phyloP scores from a whole-genome alignment of 2,113 vertebrate species.

The Sinocyclocheilus grahami region DNA sequence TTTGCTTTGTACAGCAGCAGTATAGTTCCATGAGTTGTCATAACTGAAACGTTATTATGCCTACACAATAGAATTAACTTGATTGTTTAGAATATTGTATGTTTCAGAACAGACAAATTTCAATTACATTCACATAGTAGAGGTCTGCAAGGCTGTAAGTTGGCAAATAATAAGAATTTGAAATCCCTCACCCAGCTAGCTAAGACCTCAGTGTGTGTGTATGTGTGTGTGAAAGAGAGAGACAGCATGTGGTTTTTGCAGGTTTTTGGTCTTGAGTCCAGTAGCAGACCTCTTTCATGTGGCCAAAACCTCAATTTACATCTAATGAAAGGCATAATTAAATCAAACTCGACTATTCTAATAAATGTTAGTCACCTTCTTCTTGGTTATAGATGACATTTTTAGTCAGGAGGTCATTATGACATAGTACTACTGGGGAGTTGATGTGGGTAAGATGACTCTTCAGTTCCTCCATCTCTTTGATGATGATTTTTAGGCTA shows the following conservation, averaged over 20 bases:
- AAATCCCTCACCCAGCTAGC: too few relatives aligned
- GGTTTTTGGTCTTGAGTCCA: too few relatives aligned
- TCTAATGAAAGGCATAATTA: not conserved
- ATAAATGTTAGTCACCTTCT: conserved; percentile 62
- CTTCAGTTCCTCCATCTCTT: conserved; percentile 70
- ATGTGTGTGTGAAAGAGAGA: too few relatives aligned
- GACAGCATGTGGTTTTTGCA: too few relatives aligned
- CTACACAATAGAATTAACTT: not conserved
- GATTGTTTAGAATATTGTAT: not conserved
- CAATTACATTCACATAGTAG: not conserved
- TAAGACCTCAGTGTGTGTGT: too few relatives aligned
- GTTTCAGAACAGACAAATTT: not conserved
- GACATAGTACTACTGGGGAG: conserved; percentile 74
- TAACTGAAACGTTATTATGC: not conserved
- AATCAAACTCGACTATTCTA: not conserved
- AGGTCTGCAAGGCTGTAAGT: not conserved
- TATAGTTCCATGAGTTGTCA: not conserved
- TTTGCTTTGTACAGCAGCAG: too few relatives aligned
- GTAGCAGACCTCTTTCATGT: too few relatives aligned
- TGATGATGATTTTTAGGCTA: conserved; percentile 59
- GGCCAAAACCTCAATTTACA: too few relatives aligned
- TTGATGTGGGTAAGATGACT: conserved; percentile 63
- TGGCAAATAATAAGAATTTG: too few relatives aligned
- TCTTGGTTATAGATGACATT: conserved; percentile 75
- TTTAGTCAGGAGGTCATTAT: conserved; percentile 79